Evolutionary conservation across 2,797 vertebrate species (phyloP).

Genomic region (Sebastes oblongus): DNA sequence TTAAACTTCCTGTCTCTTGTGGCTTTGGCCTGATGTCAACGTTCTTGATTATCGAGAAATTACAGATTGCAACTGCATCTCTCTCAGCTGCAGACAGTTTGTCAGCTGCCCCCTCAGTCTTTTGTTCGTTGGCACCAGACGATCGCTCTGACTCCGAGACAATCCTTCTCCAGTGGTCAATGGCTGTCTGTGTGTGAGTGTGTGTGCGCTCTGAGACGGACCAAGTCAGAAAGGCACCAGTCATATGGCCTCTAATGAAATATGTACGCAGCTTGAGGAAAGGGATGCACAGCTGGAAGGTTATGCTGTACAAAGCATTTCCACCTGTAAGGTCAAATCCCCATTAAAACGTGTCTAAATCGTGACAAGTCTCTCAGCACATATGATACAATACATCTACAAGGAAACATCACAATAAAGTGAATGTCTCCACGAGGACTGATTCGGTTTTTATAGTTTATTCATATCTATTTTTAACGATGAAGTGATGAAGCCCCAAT

Average conservation of each 20-base stretch:
- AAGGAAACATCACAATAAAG: neutral
- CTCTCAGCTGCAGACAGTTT: conserved; percentile 16
- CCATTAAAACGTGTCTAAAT: neutral
- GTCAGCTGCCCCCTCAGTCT: conserved; percentile 1
- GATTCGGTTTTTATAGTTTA: neutral
- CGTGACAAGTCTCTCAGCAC: neutral
- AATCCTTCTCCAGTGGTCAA: neutral
- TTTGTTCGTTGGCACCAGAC: conserved; percentile 21
- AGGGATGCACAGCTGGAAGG: neutral
- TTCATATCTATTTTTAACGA: conserved; percentile 22
- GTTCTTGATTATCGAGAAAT: neutral
- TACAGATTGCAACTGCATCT: neutral
- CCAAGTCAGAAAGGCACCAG: conserved; percentile 57
- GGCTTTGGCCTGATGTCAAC: neutral
- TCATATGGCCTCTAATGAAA: conserved; percentile 51
- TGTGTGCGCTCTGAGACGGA: neutral
- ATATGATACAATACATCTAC: neutral
- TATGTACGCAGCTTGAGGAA: conserved; percentile 49
- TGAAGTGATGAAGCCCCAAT: neutral
- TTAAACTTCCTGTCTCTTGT: neutral
- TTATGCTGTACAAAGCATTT: conserved; percentile 19
- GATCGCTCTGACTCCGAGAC: neutral
- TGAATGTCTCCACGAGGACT: neutral
- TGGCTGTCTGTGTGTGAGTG: conserved; percentile 8
- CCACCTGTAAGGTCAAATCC: neutral